Conservation (phyloP, 2,888 invertebrate genomes). For the Lasioglossum villosulum region DNA sequence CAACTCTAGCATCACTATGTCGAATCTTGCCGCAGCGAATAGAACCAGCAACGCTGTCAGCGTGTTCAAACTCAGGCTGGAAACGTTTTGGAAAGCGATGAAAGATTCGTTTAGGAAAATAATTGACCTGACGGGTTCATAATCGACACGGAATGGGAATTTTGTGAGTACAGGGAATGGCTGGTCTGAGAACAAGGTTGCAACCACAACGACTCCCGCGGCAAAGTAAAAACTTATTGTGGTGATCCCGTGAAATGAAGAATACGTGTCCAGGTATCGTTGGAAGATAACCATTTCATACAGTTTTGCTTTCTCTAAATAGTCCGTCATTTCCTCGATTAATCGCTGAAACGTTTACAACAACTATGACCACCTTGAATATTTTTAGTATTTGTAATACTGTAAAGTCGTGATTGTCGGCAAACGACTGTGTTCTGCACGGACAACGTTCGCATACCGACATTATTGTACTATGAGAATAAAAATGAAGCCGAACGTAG, state of each 20-base stretch:
- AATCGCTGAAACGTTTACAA: conserved; percentile 37
- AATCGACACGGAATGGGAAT: conserved; percentile 76
- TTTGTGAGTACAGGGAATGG: conserved; percentile 74
- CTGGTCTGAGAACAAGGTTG: conserved; percentile 67
- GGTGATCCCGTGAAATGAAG: conserved; percentile 62
- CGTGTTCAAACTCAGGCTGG: conserved; percentile 69
- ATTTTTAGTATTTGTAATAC: too few relatives aligned
- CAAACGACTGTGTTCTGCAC: too few relatives aligned
- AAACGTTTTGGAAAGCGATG: conserved; percentile 69
- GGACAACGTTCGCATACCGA: too few relatives aligned
- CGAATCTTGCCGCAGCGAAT: conserved; percentile 72
- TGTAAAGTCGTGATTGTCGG: too few relatives aligned
- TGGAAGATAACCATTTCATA: conserved; percentile 68
- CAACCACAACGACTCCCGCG: conserved; percentile 57
- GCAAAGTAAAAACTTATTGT: conserved; percentile 61
- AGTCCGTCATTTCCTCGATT: conserved; percentile 60
- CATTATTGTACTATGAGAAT: too few relatives aligned
- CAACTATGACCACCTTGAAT: too few relatives aligned
- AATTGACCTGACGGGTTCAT: conserved; percentile 43
- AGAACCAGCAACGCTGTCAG: conserved; percentile 72
- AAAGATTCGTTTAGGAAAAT: conserved; percentile 73
- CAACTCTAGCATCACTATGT: conserved; percentile 70
- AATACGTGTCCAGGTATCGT: conserved; percentile 71
- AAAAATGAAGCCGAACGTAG: too few relatives aligned
- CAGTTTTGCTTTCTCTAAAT: conserved; percentile 52